These are phyloP conservation scores for Microcaecilia unicolor DNA, from an alignment of 2,797 vertebrate genomes.

Conservation along the genomic window DNA sequence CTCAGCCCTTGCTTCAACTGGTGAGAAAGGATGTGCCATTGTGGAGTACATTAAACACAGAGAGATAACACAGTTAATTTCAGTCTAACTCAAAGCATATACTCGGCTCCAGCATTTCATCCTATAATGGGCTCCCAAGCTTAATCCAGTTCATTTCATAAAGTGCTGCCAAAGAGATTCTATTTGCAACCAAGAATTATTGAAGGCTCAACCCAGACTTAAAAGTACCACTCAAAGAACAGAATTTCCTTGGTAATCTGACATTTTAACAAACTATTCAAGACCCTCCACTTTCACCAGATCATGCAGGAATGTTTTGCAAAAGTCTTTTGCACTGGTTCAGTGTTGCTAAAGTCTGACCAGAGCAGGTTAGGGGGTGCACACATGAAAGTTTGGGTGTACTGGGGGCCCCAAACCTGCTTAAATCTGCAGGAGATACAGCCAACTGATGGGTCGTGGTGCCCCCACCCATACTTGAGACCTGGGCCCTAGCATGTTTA, in stretches of 20 bases:
- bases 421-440: too few relatives aligned
- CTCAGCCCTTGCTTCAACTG: too few relatives aligned
- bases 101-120: constrained; percentile 6
- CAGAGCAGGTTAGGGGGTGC: too few relatives aligned
- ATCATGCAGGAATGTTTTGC: constrained; percentile 1
- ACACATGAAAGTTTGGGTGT: too few relatives aligned
- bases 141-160: constrained; percentile 32
- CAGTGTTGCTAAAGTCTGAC: constrained; percentile 7
- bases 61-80: constrained; percentile 21
- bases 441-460: too few relatives aligned
- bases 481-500: too few relatives aligned
- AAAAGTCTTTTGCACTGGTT: constrained; percentile 5
- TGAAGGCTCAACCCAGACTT: too few relatives aligned
- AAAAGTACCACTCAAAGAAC: too few relatives aligned
- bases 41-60: too few relatives aligned
- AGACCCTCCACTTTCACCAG: background rate
- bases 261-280: constrained; percentile 3
- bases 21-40: too few relatives aligned
- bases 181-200: background rate
- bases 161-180: constrained; percentile 39
- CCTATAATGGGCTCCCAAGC: constrained; percentile 16
- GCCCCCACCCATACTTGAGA: too few relatives aligned
- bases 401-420: too few relatives aligned
- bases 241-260: constrained; percentile 15
- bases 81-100: constrained; percentile 17